Conservation (phyloP, 2,888 invertebrate species). For the Acanthoscelides obtectus region DNA sequence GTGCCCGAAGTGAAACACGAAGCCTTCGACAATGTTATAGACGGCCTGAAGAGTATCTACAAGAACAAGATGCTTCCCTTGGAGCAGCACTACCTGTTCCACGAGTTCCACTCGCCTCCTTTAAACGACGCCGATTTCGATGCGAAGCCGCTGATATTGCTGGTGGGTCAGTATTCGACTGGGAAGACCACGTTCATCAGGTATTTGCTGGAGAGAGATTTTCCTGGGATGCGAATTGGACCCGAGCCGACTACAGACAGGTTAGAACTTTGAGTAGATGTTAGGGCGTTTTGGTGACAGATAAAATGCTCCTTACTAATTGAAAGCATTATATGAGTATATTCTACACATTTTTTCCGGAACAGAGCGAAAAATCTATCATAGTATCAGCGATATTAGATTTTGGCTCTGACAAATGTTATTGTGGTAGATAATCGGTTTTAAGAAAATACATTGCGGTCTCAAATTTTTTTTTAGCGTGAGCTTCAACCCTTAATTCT, state of each 20-base stretch:
- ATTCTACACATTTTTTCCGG: no score
- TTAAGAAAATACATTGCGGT: no score
- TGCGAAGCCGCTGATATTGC: conserved; percentile 94
- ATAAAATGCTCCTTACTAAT: no score
- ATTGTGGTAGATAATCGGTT: no score
- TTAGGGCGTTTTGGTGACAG: no score
- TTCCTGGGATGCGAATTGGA: conserved; percentile 96
- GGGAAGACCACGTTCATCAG: conserved; percentile 89
- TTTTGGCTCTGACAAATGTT: no score
- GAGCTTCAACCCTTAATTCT: no score
- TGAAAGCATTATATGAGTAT: no score
- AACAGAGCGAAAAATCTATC: no score
- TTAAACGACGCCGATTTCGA: conserved; percentile 96
- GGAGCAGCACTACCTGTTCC: conserved; percentile 86
- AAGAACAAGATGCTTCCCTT: conserved; percentile 85
- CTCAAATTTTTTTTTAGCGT: no score
- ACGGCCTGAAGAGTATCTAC: conserved; percentile 91
- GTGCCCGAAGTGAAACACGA: conserved; percentile 63
- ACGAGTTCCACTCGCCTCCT: conserved; percentile 93
- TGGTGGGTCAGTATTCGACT: conserved; percentile 97
- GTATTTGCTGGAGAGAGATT: conserved; percentile 88
- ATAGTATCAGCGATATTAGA: no score
- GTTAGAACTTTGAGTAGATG: conserved; percentile 7
- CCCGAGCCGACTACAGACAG: conserved; percentile 99
- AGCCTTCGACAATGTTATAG: conserved; percentile 83